phyloP scores from a whole-genome alignment of 2,888 invertebrate genomes.

The Octonoba sinensis region DNA sequence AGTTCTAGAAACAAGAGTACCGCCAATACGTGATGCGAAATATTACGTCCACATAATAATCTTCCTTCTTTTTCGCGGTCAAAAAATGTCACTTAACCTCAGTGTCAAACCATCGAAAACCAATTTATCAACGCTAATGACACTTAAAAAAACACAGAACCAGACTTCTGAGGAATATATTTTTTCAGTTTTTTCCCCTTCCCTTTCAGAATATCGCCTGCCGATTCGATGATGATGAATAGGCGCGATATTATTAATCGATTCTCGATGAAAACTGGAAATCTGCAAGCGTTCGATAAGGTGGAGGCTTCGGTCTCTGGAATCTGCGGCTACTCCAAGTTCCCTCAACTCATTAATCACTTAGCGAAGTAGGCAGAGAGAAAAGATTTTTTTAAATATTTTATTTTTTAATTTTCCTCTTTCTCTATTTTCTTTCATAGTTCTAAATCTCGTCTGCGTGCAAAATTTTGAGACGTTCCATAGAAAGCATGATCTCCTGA shows the following conservation, averaged over 20 bases:
- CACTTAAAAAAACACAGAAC: slow-evolving; percentile 37
- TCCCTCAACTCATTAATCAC: slow-evolving; percentile 48
- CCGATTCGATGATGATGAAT: slow-evolving; percentile 59
- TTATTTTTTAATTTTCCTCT: slow-evolving; percentile 1
- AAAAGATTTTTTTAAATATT: slow-evolving; percentile 12
- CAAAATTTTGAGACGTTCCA: slow-evolving; percentile 5
- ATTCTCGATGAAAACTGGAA: slow-evolving; percentile 55
- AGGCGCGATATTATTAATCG: slow-evolving; percentile 62
- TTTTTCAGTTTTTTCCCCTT: neutral
- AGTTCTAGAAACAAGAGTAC: slow-evolving; percentile 23
- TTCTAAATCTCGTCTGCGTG: neutral
- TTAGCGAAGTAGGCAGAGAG: slow-evolving; percentile 11
- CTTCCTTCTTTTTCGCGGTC: slow-evolving; percentile 21
- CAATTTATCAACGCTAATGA: slow-evolving; percentile 60
- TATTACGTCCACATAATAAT: slow-evolving; percentile 1
- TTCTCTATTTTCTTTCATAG: neutral
- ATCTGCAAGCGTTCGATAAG: slow-evolving; percentile 61
- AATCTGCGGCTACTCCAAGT: slow-evolving; percentile 16
- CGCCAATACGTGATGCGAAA: slow-evolving; percentile 17
- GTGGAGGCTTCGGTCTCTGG: slow-evolving; percentile 48
- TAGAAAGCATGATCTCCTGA: neutral
- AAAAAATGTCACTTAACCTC: slow-evolving; percentile 60
- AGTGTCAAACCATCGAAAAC: slow-evolving; percentile 52
- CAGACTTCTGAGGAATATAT: slow-evolving; percentile 1
- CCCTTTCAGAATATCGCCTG: slow-evolving; percentile 24